phyloP scores from a whole-genome alignment of 2,113 vertebrate genomes.

The Vulpes vulpes region DNA sequence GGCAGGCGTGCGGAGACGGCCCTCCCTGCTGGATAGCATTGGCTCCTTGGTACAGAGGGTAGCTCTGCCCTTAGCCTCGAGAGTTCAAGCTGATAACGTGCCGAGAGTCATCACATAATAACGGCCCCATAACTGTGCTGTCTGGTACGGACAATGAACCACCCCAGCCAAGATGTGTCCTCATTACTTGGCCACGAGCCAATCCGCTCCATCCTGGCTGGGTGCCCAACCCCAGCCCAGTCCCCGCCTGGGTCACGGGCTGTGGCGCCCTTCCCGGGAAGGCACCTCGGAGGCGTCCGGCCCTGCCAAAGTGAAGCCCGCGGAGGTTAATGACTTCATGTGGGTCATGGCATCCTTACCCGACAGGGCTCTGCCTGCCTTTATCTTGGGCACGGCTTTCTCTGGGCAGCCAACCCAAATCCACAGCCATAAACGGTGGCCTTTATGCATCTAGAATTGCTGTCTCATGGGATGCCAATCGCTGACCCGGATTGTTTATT shows the following conservation, averaged over 20 bases:
- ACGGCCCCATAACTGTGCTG: constrained; percentile 35
- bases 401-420: constrained; percentile 42
- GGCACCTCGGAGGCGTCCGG: background rate
- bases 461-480: background rate
- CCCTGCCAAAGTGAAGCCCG: background rate
- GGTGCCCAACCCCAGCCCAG: fast-evolving
- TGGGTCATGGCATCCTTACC: background rate
- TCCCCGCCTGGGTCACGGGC: background rate
- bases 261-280: background rate
- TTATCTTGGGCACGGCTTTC: constrained; percentile 68
- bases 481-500: background rate
- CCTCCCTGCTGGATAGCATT: background rate
- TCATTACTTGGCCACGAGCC: background rate
- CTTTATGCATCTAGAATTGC: background rate
- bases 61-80: background rate
- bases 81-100: constrained; percentile 41
- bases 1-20: background rate
- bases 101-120: constrained; percentile 47
- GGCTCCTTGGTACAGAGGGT: background rate
- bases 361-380: background rate
- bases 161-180: fast-evolving
- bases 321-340: background rate
- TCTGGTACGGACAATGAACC: constrained; percentile 56
- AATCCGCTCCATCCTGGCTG: background rate
- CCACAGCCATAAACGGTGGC: constrained; percentile 65